These are phyloP conservation scores for Hedychridium roseum DNA, from an alignment of 2,888 invertebrate genomes.

Conservation along the genomic window DNA sequence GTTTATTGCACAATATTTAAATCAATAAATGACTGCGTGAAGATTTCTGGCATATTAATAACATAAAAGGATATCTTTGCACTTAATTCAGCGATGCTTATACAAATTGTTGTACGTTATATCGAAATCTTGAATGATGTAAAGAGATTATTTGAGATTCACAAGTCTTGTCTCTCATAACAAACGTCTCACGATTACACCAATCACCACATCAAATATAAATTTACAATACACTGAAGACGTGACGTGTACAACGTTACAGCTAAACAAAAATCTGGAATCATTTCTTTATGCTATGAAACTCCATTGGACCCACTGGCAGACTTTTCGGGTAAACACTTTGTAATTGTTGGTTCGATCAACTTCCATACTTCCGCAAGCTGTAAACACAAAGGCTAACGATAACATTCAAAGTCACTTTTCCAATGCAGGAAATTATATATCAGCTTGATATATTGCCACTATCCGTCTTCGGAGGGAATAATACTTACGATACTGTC, in stretches of 20 bases:
- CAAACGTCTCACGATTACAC: neutral
- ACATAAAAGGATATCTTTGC: neutral
- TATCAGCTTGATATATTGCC: no score
- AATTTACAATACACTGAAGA: no score
- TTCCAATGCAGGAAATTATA: no score
- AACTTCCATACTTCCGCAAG: conserved; percentile 68
- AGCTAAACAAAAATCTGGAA: conserved; percentile 4
- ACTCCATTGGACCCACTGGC: conserved; percentile 43
- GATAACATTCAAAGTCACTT: no score
- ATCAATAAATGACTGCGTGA: no score
- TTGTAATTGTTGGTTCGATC: conserved; percentile 66
- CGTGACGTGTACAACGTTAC: neutral
- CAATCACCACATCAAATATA: no score
- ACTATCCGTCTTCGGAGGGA: no score
- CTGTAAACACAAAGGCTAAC: no score
- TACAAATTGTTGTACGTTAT: conserved; percentile 1
- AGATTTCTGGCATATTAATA: conserved; percentile 14
- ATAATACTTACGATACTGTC: no score
- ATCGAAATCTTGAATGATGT: neutral
- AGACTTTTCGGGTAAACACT: conserved; percentile 64
- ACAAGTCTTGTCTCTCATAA: neutral
- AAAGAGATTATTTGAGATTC: neutral
- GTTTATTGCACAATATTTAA: no score
- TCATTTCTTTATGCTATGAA: conserved; percentile 33
- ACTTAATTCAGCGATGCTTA: conserved; percentile 3